These are phyloP conservation scores for Darevskia mixta DNA, from an alignment of 2,797 vertebrate species.

Conservation along the genomic window DNA sequence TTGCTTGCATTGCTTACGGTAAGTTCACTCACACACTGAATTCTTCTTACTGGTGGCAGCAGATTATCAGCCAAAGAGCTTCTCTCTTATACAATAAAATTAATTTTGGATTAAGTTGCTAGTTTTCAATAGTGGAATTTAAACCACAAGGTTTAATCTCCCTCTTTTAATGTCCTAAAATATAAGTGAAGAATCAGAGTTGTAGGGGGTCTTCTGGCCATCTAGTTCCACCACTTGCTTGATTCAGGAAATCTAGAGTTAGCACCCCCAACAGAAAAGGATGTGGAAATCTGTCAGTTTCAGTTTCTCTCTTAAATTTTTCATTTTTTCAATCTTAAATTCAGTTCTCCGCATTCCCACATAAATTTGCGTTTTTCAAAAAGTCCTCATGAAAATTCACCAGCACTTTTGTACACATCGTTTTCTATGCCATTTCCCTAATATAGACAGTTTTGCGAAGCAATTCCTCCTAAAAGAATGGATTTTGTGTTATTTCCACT, in stretches of 20 bases:
- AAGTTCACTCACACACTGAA: not conserved
- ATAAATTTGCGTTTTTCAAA: too few relatives aligned
- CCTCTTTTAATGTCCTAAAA: not conserved
- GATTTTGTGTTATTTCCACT: too few relatives aligned
- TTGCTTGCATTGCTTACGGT: slow-evolving; percentile 12
- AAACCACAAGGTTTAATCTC: not conserved
- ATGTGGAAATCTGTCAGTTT: too few relatives aligned
- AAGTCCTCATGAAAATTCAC: too few relatives aligned
- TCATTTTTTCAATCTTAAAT: too few relatives aligned
- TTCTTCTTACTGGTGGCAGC: not conserved
- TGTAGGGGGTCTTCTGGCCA: not conserved
- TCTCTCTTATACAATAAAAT: not conserved
- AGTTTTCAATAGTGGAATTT: not conserved
- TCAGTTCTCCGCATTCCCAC: too few relatives aligned
- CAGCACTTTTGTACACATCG: too few relatives aligned
- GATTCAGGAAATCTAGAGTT: not conserved
- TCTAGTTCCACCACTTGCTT: not conserved
- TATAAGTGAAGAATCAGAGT: not conserved
- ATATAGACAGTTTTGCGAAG: too few relatives aligned
- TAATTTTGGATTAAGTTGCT: not conserved
- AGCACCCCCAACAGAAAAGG: not conserved
- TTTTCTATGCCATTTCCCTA: too few relatives aligned
- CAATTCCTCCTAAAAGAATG: too few relatives aligned
- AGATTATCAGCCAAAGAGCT: not conserved
- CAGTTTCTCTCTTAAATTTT: too few relatives aligned